phyloP scores from a whole-genome alignment of 2,888 invertebrate genomes.

The Xestia ashworthii region DNA sequence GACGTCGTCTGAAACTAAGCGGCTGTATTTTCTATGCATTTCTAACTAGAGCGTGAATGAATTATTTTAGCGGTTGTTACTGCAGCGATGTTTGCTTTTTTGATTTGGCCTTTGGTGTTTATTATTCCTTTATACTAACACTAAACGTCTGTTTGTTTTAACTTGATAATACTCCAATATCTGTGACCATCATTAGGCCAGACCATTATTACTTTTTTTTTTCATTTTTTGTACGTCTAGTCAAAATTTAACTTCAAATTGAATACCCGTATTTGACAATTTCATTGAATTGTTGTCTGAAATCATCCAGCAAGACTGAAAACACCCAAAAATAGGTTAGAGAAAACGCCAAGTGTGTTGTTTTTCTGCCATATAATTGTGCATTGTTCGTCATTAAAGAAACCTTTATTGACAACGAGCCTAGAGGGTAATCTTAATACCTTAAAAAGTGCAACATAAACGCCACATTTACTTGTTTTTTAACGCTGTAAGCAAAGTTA shows the following conservation, averaged over 20 bases:
- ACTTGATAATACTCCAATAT: background rate
- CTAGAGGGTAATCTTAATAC: background rate
- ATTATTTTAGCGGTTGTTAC: constrained; percentile 14
- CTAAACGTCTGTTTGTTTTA: background rate
- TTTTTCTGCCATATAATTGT: background rate
- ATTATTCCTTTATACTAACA: background rate
- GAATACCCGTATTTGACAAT: background rate
- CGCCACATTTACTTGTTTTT: constrained; percentile 22
- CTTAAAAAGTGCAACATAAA: background rate
- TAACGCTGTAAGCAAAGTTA: constrained; percentile 15
- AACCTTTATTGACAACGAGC: background rate
- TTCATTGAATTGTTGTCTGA: background rate
- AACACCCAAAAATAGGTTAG: background rate
- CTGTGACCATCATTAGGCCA: background rate
- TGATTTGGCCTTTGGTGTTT: background rate
- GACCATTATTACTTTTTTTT: too few relatives aligned
- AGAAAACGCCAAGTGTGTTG: background rate
- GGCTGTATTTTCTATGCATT: constrained; percentile 23
- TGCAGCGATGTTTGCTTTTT: background rate
- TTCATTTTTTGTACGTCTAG: background rate
- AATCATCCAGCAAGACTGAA: background rate
- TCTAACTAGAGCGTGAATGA: constrained; percentile 28
- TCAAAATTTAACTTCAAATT: background rate
- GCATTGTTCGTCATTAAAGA: background rate
- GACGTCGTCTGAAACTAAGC: constrained; percentile 48